Conservation (phyloP, 1,140 invertebrate genomes). For the Eumeta japonica region DNA sequence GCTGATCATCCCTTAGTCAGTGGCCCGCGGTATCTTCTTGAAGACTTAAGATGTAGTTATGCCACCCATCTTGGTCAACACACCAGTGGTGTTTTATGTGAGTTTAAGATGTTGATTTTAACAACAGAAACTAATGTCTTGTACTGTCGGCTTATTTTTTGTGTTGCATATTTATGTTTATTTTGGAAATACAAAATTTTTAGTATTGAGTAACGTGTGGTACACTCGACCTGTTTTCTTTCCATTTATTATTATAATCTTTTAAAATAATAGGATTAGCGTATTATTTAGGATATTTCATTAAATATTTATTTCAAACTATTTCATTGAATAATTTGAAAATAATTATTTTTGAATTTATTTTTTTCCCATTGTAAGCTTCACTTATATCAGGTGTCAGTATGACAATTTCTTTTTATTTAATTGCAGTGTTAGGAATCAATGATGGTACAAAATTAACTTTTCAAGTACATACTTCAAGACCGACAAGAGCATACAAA, state of each 20-base stretch:
- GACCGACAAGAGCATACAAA: conserved; percentile 69
- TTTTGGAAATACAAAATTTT: too few species aligned
- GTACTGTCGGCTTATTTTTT: background rate
- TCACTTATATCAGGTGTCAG: too few species aligned
- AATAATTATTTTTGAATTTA: conserved; percentile 5
- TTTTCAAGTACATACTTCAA: conserved; percentile 56
- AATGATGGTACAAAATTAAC: conserved; percentile 63
- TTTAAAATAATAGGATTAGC: too few species aligned
- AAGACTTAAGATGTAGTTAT: conserved; percentile 63
- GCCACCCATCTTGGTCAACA: conserved; percentile 61
- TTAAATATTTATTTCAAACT: too few species aligned
- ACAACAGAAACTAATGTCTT: too few species aligned
- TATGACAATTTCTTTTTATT: too few species aligned
- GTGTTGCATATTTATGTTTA: background rate
- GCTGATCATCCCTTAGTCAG: conserved; percentile 70
- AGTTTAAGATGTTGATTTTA: conserved; percentile 16
- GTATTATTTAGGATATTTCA: too few species aligned
- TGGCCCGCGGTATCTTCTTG: conserved; percentile 69
- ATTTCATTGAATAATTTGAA: too few species aligned
- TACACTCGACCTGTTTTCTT: too few species aligned
- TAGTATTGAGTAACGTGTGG: too few species aligned
- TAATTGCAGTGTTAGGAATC: conserved; percentile 67
- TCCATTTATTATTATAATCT: too few species aligned
- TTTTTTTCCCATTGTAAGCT: too few species aligned
- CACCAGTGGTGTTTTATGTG: conserved; percentile 73